Base-by-base conservation (phyloP, 2,113 vertebrate genomes). In the Numida meleagris region DNA sequence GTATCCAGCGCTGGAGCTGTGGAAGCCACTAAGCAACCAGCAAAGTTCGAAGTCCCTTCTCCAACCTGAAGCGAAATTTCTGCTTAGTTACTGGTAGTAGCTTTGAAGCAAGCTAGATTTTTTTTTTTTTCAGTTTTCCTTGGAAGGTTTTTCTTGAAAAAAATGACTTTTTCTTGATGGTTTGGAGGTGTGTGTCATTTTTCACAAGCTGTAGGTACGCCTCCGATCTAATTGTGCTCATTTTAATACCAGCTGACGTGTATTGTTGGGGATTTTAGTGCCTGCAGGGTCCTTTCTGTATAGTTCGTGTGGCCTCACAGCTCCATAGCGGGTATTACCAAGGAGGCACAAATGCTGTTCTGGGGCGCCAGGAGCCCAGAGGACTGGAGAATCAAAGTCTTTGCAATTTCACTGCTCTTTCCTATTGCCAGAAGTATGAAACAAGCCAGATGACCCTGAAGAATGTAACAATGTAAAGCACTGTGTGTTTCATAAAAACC, bases 401-500 rank as follows among this genome's bases (percentile, higher is more conserved):
- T 95, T 81, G 90, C 90, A 92, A 53, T 68, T 18, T 2, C 53
- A 20, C 66, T 43, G 5, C 53, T 63, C 10, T 51, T 43, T 62
- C 21, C n/a, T 33, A 57, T 67, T 95, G 86, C 86, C 76, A 91
- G 46, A 55, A 91, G 45, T 83, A 78, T 94, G 76, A 87, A 83
- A 62, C 57, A 75, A 81, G 73, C 51, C 90, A 86, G 45, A 83
- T 89, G 90, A 63, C 82, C 45, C 53, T 78, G 45, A 93, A 88
- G 86, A 86, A 40, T 76, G 87, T 70, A 89, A 90, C 80, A 81
- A 42, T 90, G 68, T 75, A 86, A 96, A 68, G 59, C 66, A 70
- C 45, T 72, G 48, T 82, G 25, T 83, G 87, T 89, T 96, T 93
- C 73, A 92, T 80, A 57, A 82, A 94, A 95, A 62, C 15, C 73